These are phyloP conservation scores for Drosophila pandora DNA, from an alignment of 1,140 invertebrate genomes.

Conservation along the genomic window DNA sequence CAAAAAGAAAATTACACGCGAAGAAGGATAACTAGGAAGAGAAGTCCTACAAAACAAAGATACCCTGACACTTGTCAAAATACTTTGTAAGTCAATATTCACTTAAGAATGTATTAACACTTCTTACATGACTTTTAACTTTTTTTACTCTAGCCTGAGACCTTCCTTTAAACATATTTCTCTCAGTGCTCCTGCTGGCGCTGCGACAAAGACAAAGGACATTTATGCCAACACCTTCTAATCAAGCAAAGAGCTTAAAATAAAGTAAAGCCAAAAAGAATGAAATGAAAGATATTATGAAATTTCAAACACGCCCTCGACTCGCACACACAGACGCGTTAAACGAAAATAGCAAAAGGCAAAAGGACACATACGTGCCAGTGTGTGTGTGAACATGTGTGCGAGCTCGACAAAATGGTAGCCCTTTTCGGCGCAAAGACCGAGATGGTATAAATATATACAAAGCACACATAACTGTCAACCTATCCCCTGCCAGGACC, in stretches of 20 bases:
- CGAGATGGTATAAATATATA: constrained; percentile 55
- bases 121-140: too few species aligned
- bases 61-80: too few species aligned
- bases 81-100: too few species aligned
- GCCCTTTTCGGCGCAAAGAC: constrained; percentile 51
- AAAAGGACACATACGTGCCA: constrained; percentile 17
- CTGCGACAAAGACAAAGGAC: constrained; percentile 41
- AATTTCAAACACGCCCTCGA: constrained; percentile 65
- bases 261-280: constrained; percentile 79
- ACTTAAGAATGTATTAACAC: too few species aligned
- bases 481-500: constrained; percentile 13
- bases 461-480: constrained; percentile 78
- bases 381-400: constrained; percentile 25
- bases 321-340: constrained; percentile 7
- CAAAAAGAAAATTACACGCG: constrained; percentile 74
- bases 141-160: too few species aligned
- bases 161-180: not conserved
- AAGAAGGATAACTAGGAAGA: constrained; percentile 46
- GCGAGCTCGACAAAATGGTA: constrained; percentile 43
- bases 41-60: constrained; percentile 43
- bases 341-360: constrained; percentile 52
- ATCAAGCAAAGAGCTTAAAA: constrained; percentile 81
- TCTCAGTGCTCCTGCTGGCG: constrained; percentile 9
- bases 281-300: constrained; percentile 82
- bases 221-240: constrained; percentile 81